These are phyloP conservation scores for Agriotes lineatus DNA, from an alignment of 2,888 invertebrate species.

Conservation along the genomic window DNA sequence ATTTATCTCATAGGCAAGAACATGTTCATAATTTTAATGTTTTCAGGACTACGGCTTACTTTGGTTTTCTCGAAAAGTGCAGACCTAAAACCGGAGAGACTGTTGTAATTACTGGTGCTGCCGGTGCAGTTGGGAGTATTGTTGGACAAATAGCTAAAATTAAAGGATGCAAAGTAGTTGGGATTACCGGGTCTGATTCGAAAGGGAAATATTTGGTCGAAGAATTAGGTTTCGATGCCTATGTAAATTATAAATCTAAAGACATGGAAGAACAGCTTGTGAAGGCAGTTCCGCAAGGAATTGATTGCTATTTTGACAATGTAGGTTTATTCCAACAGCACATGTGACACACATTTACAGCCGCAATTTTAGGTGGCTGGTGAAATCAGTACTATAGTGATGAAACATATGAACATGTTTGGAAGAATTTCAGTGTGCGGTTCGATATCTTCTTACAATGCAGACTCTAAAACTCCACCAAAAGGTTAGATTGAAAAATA, in stretches of 20 bases:
- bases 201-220: constrained; percentile 77
- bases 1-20: no score
- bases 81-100: constrained; percentile 79
- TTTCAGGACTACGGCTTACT: constrained; percentile 78
- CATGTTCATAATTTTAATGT: neutral
- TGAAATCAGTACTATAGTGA: constrained; percentile 71
- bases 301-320: constrained; percentile 85
- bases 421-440: constrained; percentile 77
- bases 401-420: constrained; percentile 72
- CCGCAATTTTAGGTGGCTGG: constrained; percentile 77
- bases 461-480: constrained; percentile 65
- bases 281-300: constrained; percentile 75
- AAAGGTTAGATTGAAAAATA: constrained; percentile 66
- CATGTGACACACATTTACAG: no score
- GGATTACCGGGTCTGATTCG: constrained; percentile 78
- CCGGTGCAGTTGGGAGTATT: constrained; percentile 82
- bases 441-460: constrained; percentile 74
- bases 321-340: no score
- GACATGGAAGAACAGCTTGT: constrained; percentile 70
- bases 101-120: constrained; percentile 81
- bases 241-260: constrained; percentile 75
- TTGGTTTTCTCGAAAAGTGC: constrained; percentile 80
- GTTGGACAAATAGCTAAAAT: constrained; percentile 86
- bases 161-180: constrained; percentile 77
- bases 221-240: constrained; percentile 76